These are phyloP conservation scores for Trialeurodes vaporariorum DNA, from an alignment of 1,140 invertebrate species.

Conservation along the genomic window DNA sequence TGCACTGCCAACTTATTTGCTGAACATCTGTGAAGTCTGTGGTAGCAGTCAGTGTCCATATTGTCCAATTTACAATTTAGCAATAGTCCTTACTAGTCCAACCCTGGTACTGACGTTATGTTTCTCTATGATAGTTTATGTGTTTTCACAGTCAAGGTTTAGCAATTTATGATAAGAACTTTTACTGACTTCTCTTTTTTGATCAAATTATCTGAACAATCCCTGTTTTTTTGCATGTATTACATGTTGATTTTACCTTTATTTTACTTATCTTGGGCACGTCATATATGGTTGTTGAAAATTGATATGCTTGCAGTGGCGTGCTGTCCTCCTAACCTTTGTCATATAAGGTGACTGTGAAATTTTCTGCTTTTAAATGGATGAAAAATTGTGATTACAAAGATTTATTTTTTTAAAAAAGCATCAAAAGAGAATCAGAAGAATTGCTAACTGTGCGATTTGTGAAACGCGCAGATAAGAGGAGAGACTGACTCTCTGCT, in stretches of 20 bases:
- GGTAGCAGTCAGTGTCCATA: conserved; percentile 96
- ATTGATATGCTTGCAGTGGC: not conserved
- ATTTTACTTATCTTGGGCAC: not conserved
- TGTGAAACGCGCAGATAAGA: no score
- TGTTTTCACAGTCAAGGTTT: not conserved
- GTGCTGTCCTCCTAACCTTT: not conserved
- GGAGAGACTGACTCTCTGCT: no score
- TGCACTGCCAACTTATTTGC: conserved; percentile 68
- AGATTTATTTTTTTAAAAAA: no score
- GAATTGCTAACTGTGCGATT: no score
- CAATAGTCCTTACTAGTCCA: conserved; percentile 23
- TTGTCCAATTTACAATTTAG: conserved; percentile 78
- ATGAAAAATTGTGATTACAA: no score
- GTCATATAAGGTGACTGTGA: no score
- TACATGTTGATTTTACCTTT: not conserved
- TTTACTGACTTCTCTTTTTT: not conserved
- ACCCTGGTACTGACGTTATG: not conserved
- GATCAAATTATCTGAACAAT: not conserved
- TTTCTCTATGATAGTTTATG: not conserved
- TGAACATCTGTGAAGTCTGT: conserved; percentile 97
- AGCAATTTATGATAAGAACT: not conserved
- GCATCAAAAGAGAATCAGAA: no score
- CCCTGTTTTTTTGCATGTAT: not conserved
- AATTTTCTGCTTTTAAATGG: no score
- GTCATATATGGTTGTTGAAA: not conserved